Percentiles rank a stretch among this genome's conserved stretches.
Conservation (phyloP, 2,888 invertebrate species). For the Candidula unifasciata region DNA sequence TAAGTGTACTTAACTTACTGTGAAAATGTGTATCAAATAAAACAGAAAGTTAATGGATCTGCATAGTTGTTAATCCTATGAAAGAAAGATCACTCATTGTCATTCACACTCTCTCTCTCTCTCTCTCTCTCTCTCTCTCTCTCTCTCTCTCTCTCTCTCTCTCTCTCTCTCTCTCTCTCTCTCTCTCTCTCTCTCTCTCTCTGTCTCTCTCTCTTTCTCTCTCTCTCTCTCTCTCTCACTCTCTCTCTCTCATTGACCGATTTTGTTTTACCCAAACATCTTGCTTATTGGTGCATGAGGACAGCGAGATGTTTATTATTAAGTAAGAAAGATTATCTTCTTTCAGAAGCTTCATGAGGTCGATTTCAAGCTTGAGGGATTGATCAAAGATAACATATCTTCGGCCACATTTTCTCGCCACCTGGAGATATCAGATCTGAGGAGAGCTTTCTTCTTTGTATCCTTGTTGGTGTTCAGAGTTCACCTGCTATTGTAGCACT, state of each 20-base stretch:
- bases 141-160: too few species aligned
- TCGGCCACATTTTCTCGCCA: constrained; percentile 43
- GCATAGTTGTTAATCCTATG: too few species aligned
- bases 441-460: constrained; percentile 86
- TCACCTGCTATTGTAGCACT: not conserved
- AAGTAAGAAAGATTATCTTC: constrained; percentile 40
- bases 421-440: constrained; percentile 80
- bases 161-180: not conserved
- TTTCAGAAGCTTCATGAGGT: constrained; percentile 51
- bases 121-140: too few species aligned
- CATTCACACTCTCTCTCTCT: too few species aligned
- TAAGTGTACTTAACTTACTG: too few species aligned
- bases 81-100: too few species aligned
- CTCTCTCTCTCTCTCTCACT: not conserved
- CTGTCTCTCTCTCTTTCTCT: not conserved
- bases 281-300: too few species aligned
- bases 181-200: not conserved
- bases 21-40: too few species aligned
- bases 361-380: constrained; percentile 29
- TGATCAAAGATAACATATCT: constrained; percentile 32
- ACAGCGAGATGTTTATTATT: not conserved
- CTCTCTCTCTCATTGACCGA: too few species aligned
- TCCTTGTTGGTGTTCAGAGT: constrained; percentile 80
- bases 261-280: too few species aligned
- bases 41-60: too few species aligned